Base-by-base conservation (phyloP, 2,113 vertebrate genomes). In the Nibea coibor region DNA sequence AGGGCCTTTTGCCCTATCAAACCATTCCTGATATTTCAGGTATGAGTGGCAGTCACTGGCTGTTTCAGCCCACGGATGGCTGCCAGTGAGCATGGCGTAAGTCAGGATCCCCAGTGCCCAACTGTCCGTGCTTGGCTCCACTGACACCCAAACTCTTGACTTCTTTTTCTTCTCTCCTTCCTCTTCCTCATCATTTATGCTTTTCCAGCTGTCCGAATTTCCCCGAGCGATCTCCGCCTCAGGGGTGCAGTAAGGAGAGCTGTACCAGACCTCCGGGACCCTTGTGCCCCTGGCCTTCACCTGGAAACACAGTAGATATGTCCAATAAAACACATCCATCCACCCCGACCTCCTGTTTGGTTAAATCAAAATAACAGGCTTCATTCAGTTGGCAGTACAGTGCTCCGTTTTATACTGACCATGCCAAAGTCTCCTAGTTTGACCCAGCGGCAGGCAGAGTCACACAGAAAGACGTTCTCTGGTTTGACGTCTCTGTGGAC, bases 401-500 rank as follows among this genome's bases (percentile, higher is more conserved):
- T 39, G 35, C 47, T 51, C 6, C 20, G 11, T 54, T 53, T 2
- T 5, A 11, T 45, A 83, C 90, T 69, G 7, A 96, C 96, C 91
- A 97, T 95, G 51, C 96, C 97, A 5, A 98, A 96, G 91, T 98
- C 97, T 0, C 95, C 96, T 10, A 98, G 94, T 83, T 97, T 97
- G 83, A 98, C 96, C 22, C 89, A 95, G 2, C 86, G 93, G 48
- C 97, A 97, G 0, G 79, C 84, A 0, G 90, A 51, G 85, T 97
- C 97, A 0, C 96, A 98, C 73, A 98, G 95, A 80, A 98, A 94
- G 58, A 98, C 93, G 0, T 98, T 98, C 88, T 98, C 97, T 0
- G 97, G 96, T 86, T 98, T 98, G 73, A 98, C 86, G 0, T 98
- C 97, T 0, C 97, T 93, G 24, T 98, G 97, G 54, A 98, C 96